Percentiles rank a stretch among this genome's conserved stretches.
Conservation (phyloP, 1,140 invertebrate genomes). For the Caerostris extrusa region DNA sequence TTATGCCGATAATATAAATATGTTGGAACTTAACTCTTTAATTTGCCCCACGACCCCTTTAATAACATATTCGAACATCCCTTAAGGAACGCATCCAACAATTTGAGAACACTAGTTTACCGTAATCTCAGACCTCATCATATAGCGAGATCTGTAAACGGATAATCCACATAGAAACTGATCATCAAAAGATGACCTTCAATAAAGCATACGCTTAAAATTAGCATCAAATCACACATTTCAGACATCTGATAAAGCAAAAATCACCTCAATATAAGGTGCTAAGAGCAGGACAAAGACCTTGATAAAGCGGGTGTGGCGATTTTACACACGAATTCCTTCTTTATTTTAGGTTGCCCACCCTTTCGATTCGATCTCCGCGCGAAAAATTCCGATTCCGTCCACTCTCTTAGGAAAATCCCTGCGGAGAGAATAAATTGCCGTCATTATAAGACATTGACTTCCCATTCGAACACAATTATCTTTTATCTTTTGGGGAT, state of each 20-base stretch:
- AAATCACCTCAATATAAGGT: background rate
- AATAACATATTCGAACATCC: no score
- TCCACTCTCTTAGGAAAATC: background rate
- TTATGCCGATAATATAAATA: no score
- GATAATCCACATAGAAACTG: no score
- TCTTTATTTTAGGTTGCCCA: background rate
- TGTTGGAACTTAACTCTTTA: no score
- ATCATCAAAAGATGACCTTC: no score
- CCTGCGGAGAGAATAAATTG: background rate
- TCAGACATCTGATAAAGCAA: background rate
- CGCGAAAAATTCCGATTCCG: background rate
- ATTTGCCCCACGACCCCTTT: no score
- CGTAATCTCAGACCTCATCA: no score
- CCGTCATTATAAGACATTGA: constrained; percentile 15
- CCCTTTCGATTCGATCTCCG: background rate
- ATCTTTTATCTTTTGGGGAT: no score
- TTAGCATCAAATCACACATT: background rate
- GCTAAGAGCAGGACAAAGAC: background rate
- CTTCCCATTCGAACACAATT: background rate
- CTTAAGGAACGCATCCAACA: no score
- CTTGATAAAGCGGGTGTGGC: background rate
- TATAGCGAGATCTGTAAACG: no score
- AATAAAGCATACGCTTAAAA: background rate
- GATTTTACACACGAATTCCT: background rate
- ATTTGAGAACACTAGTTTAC: no score